Percentiles rank a stretch among this genome's conserved stretches.
These are phyloP conservation scores for Drosophila murphyi DNA, from an alignment of 1,140 invertebrate species.

Conservation along the genomic window DNA sequence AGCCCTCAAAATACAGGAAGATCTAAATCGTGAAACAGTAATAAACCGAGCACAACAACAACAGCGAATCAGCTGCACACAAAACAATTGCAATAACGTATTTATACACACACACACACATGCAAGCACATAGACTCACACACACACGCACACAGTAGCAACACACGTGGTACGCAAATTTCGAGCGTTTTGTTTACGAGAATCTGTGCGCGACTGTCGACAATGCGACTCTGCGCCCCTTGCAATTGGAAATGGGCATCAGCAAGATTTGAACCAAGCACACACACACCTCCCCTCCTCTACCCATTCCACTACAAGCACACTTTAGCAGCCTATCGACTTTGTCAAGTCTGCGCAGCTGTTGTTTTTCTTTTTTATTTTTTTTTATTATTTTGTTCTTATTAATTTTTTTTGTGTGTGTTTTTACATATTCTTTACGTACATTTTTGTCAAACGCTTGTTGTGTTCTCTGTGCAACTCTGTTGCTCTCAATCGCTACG, in stretches of 20 bases:
- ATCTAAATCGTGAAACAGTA: slow-evolving; percentile 34
- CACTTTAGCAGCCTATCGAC: slow-evolving; percentile 41
- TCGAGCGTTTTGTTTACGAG: slow-evolving; percentile 57
- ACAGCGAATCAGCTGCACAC: slow-evolving; percentile 38
- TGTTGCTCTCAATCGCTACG: slow-evolving; percentile 51
- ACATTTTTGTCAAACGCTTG: slow-evolving; percentile 52
- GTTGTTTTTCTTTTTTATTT: slow-evolving; percentile 49
- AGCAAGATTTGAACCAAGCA: slow-evolving; percentile 14
- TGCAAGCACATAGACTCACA: slow-evolving; percentile 16
- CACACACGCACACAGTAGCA: slow-evolving; percentile 17
- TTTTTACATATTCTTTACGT: slow-evolving; percentile 40
- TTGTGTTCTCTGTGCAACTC: slow-evolving; percentile 37
- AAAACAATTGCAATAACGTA: slow-evolving; percentile 51
- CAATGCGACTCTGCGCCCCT: slow-evolving; percentile 32
- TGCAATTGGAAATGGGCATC: slow-evolving; percentile 44
- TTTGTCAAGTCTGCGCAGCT: slow-evolving; percentile 71
- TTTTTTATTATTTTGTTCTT: slow-evolving; percentile 28
- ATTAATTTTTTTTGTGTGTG: slow-evolving; percentile 5
- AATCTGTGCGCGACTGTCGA: slow-evolving; percentile 48
- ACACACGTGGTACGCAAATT: slow-evolving; percentile 77
- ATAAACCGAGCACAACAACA: slow-evolving; percentile 46
- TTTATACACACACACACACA: neutral
- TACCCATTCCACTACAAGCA: neutral
- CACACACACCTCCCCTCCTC: neutral
- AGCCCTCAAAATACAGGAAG: slow-evolving; percentile 24